Base-by-base conservation (phyloP, 2,113 vertebrate genomes). In the Pogonocichla stellata region DNA sequence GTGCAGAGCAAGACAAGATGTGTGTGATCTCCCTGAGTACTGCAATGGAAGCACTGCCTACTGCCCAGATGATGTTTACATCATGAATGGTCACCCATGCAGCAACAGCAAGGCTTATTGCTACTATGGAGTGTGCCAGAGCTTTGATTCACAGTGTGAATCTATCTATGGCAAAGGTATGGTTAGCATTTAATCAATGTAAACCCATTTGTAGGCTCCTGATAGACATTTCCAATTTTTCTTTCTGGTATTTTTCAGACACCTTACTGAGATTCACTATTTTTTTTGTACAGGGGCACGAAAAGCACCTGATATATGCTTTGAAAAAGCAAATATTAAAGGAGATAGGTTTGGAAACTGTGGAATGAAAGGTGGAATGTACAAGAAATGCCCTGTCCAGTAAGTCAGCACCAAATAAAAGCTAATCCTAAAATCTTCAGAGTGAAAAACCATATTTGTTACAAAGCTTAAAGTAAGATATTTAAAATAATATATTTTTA, bases 21-120 rank as follows among this genome's bases (percentile, higher is more conserved):
- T 60, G 25, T 99, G 99, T 86, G 99, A 99, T 73, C 98, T 99
- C 8, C 98, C 99, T 0, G 99, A 99, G 58, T 99, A 96, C 97
- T 99, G 99, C 83, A 79, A 95, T 17, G 99, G 99, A 4, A 84
- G 47, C 4, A 88, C 74, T 8, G 65, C 77, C n/a, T 98, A 97
- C 92, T 99, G 99, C 36, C 99, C 99, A 3, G 60, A 88, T 0
- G 98, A 99, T 28, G 97, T 93, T 42, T 99, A 99, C 34, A 1
- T 98, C n/a, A 98, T 99, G 98, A 98, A 99, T 25, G 98, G 99
- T 4, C 48, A 97, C n/a, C 66, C 98, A 0, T 99, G 99, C 66
- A 58, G 96, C 66, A 96, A 92, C 88, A 73, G 42, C 70, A 62
- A 95, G 5, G 98, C 98, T 0, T 99, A 98, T 47, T 99, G 99